These are phyloP conservation scores for Pantala flavescens DNA, from an alignment of 1,140 invertebrate species.

Conservation along the genomic window DNA sequence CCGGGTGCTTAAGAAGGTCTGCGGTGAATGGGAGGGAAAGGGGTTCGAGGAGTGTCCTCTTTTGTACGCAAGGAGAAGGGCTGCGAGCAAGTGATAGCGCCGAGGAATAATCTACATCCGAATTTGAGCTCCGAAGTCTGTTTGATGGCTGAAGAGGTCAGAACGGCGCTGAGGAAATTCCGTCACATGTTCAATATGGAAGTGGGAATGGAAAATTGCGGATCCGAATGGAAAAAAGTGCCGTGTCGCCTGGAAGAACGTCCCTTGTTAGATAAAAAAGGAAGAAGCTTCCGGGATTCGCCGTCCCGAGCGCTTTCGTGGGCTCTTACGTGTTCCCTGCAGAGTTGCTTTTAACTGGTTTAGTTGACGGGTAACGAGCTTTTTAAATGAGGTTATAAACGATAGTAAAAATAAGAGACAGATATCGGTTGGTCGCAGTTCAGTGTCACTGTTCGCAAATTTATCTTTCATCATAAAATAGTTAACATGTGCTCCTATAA, in stretches of 20 bases:
- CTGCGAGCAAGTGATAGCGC: neutral
- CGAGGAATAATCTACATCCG: conserved; percentile 8
- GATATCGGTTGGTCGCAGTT: too few species aligned
- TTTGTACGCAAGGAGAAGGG: neutral
- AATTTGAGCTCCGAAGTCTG: neutral
- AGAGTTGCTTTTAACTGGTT: too few species aligned
- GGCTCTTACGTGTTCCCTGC: too few species aligned
- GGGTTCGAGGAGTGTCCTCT: neutral
- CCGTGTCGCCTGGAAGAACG: neutral
- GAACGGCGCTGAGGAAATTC: neutral
- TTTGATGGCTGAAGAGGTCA: neutral
- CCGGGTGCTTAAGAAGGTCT: conserved; percentile 3
- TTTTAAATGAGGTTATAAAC: too few species aligned
- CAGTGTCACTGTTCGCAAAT: too few species aligned
- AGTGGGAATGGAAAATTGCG: conserved; percentile 4
- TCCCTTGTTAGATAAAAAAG: too few species aligned
- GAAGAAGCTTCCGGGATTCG: too few species aligned
- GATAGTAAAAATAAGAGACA: too few species aligned
- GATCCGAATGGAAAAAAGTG: neutral
- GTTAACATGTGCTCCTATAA: too few species aligned
- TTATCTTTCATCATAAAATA: too few species aligned
- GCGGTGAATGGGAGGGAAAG: neutral
- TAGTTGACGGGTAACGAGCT: too few species aligned
- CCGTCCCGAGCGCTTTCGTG: too few species aligned
- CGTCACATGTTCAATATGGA: neutral